A percentile compares a stretch with the other conserved stretches of the same genome.
Evolutionary conservation across 2,888 invertebrate species (phyloP).

Genomic region (Dorcus parallelipipedus): DNA sequence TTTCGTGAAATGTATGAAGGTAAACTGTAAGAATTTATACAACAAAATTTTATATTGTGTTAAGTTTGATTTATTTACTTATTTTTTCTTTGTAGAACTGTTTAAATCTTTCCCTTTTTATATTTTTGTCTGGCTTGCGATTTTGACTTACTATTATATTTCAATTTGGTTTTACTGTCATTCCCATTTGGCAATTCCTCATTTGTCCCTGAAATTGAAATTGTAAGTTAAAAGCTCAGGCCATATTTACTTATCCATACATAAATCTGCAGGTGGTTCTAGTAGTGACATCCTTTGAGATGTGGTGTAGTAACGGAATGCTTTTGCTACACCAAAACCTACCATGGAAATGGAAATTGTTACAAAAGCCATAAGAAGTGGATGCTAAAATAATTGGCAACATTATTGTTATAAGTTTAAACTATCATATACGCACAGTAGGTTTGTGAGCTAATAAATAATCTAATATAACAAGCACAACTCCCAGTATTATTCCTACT

Average conservation of each 20-base stretch:
- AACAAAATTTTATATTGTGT: no score
- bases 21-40: no score
- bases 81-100: no score
- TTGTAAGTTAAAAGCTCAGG: background rate
- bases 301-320: constrained; percentile 53
- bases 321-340: constrained; percentile 65
- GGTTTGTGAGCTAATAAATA: constrained; percentile 63
- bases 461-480: constrained; percentile 66
- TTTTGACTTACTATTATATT: constrained; percentile 54
- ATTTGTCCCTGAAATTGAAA: constrained; percentile 12
- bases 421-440: constrained; percentile 53
- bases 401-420: background rate
- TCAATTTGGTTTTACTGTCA: constrained; percentile 47
- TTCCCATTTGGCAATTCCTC: constrained; percentile 29
- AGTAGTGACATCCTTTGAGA: constrained; percentile 53
- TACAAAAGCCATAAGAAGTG: constrained; percentile 67
- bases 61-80: no score
- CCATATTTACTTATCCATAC: constrained; percentile 27
- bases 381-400: constrained; percentile 54
- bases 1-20: no score
- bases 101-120: constrained; percentile 62
- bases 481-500: constrained; percentile 67
- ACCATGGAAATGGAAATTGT: constrained; percentile 64
- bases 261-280: constrained; percentile 53
- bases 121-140: constrained; percentile 73